A percentile compares a stretch with the other conserved stretches of the same genome.
Evolutionary conservation across 2,797 vertebrate species (phyloP).

Genomic region (Poeciliopsis presidionis): DNA sequence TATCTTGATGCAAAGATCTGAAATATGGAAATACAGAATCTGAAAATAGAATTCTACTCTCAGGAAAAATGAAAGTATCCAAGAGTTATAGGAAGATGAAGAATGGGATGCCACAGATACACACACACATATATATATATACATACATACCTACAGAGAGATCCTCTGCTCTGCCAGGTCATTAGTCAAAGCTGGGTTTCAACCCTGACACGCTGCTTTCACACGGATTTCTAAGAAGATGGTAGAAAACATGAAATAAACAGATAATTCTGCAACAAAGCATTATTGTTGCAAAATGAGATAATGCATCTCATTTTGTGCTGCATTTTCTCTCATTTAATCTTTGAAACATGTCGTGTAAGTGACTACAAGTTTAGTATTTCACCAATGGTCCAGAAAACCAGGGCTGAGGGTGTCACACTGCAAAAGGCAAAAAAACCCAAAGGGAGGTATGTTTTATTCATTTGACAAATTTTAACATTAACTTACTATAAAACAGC

Average conservation of each 20-base stretch:
- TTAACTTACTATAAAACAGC: not conserved
- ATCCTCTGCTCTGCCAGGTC: constrained; percentile 31
- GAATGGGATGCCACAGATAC: constrained; percentile 22
- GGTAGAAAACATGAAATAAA: constrained; percentile 25
- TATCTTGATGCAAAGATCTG: constrained; percentile 20
- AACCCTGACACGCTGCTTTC: constrained; percentile 33
- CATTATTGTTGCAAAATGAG: too few relatives aligned
- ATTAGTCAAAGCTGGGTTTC: constrained; percentile 62
- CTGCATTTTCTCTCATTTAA: constrained; percentile 23
- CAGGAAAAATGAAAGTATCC: constrained; percentile 41
- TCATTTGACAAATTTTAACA: not conserved
- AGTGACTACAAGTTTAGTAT: not conserved
- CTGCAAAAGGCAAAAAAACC: not conserved
- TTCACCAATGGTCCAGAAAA: not conserved
- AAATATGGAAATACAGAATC: constrained; percentile 52
- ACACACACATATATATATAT: not conserved
- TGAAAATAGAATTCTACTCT: constrained; percentile 56
- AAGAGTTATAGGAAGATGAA: constrained; percentile 63
- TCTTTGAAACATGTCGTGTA: not conserved
- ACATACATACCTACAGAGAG: not conserved
- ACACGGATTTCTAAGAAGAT: constrained; percentile 51
- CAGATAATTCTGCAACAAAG: constrained; percentile 24
- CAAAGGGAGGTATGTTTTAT: not conserved
- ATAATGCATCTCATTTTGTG: constrained; percentile 22
- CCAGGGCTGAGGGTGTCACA: not conserved